Conservation (phyloP, 2,113 vertebrate species). For the Astur gentilis region DNA sequence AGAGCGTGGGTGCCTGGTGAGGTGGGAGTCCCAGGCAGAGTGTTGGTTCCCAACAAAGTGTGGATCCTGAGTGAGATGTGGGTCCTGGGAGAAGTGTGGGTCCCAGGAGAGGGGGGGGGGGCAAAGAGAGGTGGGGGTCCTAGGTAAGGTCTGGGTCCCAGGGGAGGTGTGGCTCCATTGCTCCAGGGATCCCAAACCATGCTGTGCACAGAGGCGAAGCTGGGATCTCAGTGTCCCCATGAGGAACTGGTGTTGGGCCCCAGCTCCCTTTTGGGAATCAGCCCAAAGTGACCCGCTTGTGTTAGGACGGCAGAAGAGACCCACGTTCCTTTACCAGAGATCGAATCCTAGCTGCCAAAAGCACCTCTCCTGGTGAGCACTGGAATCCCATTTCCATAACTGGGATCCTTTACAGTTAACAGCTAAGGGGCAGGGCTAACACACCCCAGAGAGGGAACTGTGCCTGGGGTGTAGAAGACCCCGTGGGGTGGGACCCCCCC, state of each 20-base stretch:
- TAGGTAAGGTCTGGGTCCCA: background rate
- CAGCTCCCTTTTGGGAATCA: background rate
- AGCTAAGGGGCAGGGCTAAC: background rate
- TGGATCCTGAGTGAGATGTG: background rate
- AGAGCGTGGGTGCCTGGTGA: background rate
- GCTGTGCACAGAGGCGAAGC: background rate
- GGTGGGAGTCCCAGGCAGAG: background rate
- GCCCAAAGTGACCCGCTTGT: background rate
- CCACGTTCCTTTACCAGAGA: background rate
- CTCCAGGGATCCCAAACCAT: background rate
- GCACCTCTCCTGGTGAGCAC: background rate
- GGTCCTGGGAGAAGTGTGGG: background rate
- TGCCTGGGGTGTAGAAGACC: background rate
- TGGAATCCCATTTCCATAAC: background rate
- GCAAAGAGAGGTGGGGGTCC: background rate
- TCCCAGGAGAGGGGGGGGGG: too few species aligned
- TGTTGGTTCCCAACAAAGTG: background rate
- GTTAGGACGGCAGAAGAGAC: background rate
- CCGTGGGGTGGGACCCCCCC: background rate
- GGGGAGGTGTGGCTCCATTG: background rate
- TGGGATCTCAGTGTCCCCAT: background rate
- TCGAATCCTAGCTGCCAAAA: background rate
- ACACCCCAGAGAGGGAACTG: background rate
- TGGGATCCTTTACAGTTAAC: background rate
- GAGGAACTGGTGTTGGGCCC: background rate